Percentiles rank a stretch among this genome's conserved stretches.
Evolutionary conservation across 37 sponge, comb jelly and placozoan genomes (phyloP).

Genomic region (Tethya wilhelma): DNA sequence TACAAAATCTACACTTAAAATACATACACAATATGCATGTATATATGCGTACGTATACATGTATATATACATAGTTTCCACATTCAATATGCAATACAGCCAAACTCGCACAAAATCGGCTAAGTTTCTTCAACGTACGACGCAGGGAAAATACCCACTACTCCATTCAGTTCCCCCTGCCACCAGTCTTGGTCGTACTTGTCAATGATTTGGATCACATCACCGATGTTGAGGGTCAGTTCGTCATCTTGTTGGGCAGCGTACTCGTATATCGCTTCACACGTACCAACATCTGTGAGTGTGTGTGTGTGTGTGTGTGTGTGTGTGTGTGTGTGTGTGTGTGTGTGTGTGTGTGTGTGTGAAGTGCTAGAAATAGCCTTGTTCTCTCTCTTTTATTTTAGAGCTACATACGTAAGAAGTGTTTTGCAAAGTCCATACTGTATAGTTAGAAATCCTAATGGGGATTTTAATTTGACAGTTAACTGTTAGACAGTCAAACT

Average conservation of each 20-base stretch:
- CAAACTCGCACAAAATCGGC: neutral
- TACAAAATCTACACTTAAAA: too few species aligned
- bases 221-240: constrained; percentile 69
- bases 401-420: too few species aligned
- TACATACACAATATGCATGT: too few species aligned
- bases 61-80: too few species aligned
- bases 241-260: constrained; percentile 79
- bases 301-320: neutral
- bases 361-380: too few species aligned
- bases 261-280: constrained; percentile 77
- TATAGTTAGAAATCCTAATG: too few species aligned
- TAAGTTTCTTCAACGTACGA: constrained; percentile 74
- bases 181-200: constrained; percentile 91
- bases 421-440: too few species aligned
- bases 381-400: too few species aligned
- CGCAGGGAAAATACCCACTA: constrained; percentile 90
- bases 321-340: constrained; percentile 7
- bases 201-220: constrained; percentile 73
- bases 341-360: neutral
- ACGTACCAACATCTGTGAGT: constrained; percentile 59
- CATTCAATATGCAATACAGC: too few species aligned
- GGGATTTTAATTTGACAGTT: too few species aligned
- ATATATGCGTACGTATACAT: too few species aligned
- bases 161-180: constrained; percentile 88
- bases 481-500: too few species aligned